Evolutionary conservation across 2,888 invertebrate species (phyloP).

Genomic region (Tetragnatha montana): DNA sequence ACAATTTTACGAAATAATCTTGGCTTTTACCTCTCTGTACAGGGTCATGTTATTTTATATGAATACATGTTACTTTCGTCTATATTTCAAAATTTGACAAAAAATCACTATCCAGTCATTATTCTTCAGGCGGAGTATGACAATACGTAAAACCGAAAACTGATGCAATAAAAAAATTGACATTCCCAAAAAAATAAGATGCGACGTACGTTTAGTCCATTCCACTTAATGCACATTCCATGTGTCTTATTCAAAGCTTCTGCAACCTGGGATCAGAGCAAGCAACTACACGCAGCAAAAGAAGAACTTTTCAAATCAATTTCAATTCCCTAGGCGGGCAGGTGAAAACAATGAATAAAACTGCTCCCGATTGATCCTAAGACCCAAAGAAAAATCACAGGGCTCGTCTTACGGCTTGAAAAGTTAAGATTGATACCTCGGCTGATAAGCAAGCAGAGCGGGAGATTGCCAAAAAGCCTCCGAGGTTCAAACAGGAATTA

Average conservation of each 20-base stretch:
- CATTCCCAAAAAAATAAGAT: too few relatives aligned
- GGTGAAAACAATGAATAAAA: conserved; percentile 47
- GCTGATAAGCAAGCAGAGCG: conserved; percentile 28
- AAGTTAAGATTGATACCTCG: conserved; percentile 50
- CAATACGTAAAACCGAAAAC: not conserved
- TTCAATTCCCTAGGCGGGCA: conserved; percentile 14
- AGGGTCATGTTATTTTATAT: too few relatives aligned
- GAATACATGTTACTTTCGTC: too few relatives aligned
- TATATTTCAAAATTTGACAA: too few relatives aligned
- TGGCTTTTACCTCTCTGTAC: too few relatives aligned
- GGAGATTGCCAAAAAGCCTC: conserved; percentile 19
- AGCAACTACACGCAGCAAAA: conserved; percentile 3
- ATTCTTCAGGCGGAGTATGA: not conserved
- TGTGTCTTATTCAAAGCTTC: too few relatives aligned
- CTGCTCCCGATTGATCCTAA: conserved; percentile 43
- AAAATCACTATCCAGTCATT: too few relatives aligned
- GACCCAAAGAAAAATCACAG: conserved; percentile 51
- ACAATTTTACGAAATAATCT: too few relatives aligned
- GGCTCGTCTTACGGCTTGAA: conserved; percentile 44
- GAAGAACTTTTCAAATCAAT: conserved; percentile 49
- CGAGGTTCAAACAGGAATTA: conserved; percentile 30
- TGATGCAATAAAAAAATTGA: too few relatives aligned
- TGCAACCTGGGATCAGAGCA: not conserved
- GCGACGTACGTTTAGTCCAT: too few relatives aligned
- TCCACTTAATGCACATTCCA: too few relatives aligned